These are phyloP conservation scores for Erebia aethiops DNA, from an alignment of 2,888 invertebrate species.

Conservation along the genomic window DNA sequence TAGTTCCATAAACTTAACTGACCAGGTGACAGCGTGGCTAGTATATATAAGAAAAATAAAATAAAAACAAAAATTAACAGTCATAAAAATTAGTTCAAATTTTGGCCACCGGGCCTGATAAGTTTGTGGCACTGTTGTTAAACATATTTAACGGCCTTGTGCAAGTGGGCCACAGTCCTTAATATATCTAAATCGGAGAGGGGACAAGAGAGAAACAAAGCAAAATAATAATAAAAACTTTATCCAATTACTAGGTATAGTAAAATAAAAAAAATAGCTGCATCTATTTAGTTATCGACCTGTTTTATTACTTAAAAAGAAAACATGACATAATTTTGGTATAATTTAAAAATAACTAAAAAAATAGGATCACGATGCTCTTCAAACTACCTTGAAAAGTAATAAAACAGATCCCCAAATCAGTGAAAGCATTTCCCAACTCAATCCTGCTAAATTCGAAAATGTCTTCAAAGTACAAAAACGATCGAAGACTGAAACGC, in stretches of 20 bases:
- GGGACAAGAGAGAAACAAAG: slow-evolving; percentile 2
- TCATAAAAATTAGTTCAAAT: no score
- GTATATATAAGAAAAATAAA: no score
- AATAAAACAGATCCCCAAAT: neutral
- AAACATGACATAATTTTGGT: neutral
- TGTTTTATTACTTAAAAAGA: neutral
- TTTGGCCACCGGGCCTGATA: no score
- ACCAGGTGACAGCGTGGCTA: no score
- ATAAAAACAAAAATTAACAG: no score
- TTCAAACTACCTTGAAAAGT: no score
- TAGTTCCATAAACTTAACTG: no score
- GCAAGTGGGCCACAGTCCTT: no score
- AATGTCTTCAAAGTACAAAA: neutral
- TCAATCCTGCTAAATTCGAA: neutral
- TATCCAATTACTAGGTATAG: neutral
- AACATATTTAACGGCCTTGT: no score
- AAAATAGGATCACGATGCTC: no score
- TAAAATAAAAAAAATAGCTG: neutral
- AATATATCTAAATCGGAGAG: neutral
- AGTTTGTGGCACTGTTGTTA: no score
- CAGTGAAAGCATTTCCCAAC: neutral
- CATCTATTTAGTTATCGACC: neutral
- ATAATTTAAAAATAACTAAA: neutral
- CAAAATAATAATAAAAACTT: slow-evolving; percentile 4
- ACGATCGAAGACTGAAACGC: neutral